These are phyloP conservation scores for Agelas oroides DNA, from an alignment of 37 sponge, comb jelly and placozoan species.

Conservation along the genomic window DNA sequence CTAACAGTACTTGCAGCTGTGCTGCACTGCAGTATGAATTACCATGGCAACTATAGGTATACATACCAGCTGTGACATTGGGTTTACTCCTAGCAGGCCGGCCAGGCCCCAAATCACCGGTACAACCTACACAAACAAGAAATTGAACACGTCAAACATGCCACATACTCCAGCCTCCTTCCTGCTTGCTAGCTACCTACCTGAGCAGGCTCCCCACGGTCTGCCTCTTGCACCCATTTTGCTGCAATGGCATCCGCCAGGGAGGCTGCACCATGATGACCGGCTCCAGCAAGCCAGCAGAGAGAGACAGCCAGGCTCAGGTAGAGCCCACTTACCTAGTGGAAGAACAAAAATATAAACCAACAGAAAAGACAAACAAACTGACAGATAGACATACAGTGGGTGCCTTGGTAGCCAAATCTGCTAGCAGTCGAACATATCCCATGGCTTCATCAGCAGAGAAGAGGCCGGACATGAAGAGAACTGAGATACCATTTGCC, in stretches of 20 bases:
- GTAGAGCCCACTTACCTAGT: background rate
- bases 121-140: background rate
- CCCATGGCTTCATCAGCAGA: conserved; percentile 21
- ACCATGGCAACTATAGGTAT: too few species aligned
- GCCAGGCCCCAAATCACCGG: conserved; percentile 10
- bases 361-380: too few species aligned
- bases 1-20: too few species aligned
- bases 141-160: too few species aligned
- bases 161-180: too few species aligned
- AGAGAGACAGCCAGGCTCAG: conserved; percentile 29
- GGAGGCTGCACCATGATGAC: background rate
- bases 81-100: background rate
- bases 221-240: conserved; percentile 50
- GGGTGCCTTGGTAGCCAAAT: conserved; percentile 15
- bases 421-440: conserved; percentile 1
- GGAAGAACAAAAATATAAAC: too few species aligned
- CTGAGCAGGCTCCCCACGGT: too few species aligned
- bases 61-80: too few species aligned
- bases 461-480: background rate
- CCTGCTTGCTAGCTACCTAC: background rate
- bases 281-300: background rate
- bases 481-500: background rate
- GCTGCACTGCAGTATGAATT: too few species aligned
- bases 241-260: conserved; percentile 34
- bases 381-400: too few species aligned